phyloP scores from a whole-genome alignment of 2,797 vertebrate genomes.

The Melanogrammus aeglefinus region DNA sequence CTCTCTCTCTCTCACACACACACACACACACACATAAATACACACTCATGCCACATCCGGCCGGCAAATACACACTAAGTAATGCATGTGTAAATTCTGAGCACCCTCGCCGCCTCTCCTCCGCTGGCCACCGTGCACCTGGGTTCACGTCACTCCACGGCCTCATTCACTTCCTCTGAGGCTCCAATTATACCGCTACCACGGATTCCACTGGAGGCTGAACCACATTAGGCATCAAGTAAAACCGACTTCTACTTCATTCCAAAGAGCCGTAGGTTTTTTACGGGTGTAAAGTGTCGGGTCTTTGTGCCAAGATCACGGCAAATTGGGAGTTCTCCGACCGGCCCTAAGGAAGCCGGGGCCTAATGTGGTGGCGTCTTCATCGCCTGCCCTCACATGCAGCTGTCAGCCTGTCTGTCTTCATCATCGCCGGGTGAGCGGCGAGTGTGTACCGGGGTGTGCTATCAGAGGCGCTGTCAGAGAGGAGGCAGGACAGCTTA shows the following conservation, averaged over 20 bases:
- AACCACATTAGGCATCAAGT: constrained; percentile 3
- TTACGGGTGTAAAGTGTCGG: too few relatives aligned
- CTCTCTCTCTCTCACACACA: not conserved
- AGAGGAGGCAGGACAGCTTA: too few relatives aligned
- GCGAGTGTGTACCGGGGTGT: not conserved
- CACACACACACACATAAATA: constrained; percentile 26
- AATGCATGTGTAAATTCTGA: too few relatives aligned
- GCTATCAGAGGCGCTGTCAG: too few relatives aligned
- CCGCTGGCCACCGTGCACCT: constrained; percentile 49
- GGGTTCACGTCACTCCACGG: constrained; percentile 47
- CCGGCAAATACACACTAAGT: too few relatives aligned
- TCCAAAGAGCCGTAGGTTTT: not conserved
- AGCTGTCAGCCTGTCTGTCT: constrained; percentile 7
- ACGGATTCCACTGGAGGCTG: not conserved
- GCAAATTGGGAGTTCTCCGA: too few relatives aligned
- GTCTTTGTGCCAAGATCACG: too few relatives aligned
- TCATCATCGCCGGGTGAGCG: not conserved
- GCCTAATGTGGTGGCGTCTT: not conserved
- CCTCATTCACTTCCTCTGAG: constrained; percentile 29
- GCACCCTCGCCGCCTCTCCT: too few relatives aligned
- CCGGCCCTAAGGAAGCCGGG: too few relatives aligned
- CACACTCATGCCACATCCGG: not conserved
- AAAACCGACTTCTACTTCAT: not conserved
- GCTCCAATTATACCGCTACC: constrained; percentile 23
- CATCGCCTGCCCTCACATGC: not conserved